These are phyloP conservation scores for Paralichthys olivaceus DNA, from an alignment of 2,113 vertebrate species.

Conservation along the genomic window DNA sequence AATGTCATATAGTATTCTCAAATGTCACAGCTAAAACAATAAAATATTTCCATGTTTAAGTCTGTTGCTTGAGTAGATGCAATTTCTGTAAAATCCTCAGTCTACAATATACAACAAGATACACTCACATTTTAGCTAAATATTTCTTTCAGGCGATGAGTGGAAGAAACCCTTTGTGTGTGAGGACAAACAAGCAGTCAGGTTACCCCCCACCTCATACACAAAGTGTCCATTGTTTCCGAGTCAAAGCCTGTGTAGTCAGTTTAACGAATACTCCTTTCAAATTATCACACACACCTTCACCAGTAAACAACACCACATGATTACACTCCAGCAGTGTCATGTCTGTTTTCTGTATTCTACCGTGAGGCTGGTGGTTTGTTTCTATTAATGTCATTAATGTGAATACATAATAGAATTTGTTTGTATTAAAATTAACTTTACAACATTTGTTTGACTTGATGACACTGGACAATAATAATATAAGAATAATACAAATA, in stretches of 20 bases:
- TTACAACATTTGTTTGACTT: neutral
- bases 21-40: no score
- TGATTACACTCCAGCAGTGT: neutral
- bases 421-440: neutral
- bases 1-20: neutral
- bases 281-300: slow-evolving; percentile 21
- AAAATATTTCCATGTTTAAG: no score
- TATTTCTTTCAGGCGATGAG: slow-evolving; percentile 14
- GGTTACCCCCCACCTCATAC: slow-evolving; percentile 22
- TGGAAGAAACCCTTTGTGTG: slow-evolving; percentile 27
- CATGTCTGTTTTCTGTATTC: neutral
- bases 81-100: neutral
- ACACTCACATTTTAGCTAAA: no score
- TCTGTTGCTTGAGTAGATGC: no score
- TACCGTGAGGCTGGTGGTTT: neutral
- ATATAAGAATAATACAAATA: neutral
- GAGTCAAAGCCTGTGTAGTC: slow-evolving; percentile 10
- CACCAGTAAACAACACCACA: slow-evolving; percentile 3
- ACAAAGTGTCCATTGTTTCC: slow-evolving; percentile 53
- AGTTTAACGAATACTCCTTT: slow-evolving; percentile 26
- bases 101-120: no score
- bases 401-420: neutral
- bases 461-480: neutral
- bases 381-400: neutral
- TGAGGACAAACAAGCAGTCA: slow-evolving; percentile 7